Evolutionary conservation across 2,888 invertebrate genomes (phyloP), one percentile per base, ranked within the genome.

Genomic region (Oegoconia quadripuncta): DNA sequence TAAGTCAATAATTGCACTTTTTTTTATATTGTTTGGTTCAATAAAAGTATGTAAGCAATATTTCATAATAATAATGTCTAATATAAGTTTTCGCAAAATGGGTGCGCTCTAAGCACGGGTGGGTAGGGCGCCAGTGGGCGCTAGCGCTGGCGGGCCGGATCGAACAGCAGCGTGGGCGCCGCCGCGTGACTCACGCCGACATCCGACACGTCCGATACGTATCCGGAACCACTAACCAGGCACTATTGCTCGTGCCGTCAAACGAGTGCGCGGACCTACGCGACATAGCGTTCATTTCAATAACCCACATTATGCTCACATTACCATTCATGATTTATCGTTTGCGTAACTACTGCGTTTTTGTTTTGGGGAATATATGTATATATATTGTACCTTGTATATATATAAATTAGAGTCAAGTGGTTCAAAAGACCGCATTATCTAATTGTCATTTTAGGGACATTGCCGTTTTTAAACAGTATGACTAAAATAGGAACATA

Each of bases 171-270:
- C 52, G 55, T 67, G 67, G 82, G 78, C 79, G 77, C 73, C 73
- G 76, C 82, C 74, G 71, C 74, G 73, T 84, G 88, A 87, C 72
- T 88, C 88, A 88, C 80, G 75, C 77, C 80, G 87, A 88, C 86
- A 88, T 88, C 88, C 88, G 88, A 88, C 88, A 88, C 84, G 84
- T 86, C 81, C 86, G 78, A 81, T 81, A 68, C 78, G 81, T 84
- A 86, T 86, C 86, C 87, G 86, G 87, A 87, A 86, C 81, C 74
- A 82, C 82, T 84, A 83, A 82, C 80, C 78, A 77, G 77, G 70
- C 68, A 66, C 73, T 74, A 75, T 74, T 74, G 71, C 77, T 64
- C 60, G 55, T 54, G 64, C 59, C 65, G 56, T 72, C 72, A 70
- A 74, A 74, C 65, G 53, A 63, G 58, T 65, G 59, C 65, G 64